Evolutionary conservation across 2,888 invertebrate species (phyloP).

Genomic region (Campopleginae sp.): DNA sequence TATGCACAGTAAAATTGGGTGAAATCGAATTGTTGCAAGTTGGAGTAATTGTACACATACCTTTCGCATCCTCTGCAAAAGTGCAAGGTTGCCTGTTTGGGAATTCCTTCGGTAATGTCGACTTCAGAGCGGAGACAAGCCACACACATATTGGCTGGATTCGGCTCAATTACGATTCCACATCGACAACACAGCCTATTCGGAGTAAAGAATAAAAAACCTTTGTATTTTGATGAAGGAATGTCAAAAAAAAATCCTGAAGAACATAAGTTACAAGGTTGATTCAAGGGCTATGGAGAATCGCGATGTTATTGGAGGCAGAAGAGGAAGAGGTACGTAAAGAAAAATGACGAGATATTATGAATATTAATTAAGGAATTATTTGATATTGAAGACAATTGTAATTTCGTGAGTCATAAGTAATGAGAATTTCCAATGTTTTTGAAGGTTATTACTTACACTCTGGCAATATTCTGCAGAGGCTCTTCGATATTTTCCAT

Average conservation of each 20-base stretch:
- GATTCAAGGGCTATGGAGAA: background rate
- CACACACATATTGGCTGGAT: slow-evolving; percentile 99
- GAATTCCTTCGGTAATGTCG: slow-evolving; percentile 98
- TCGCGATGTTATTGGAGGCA: background rate
- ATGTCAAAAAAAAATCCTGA: background rate
- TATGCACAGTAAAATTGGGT: background rate
- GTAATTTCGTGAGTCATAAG: background rate
- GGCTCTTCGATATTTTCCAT: slow-evolving; percentile 61
- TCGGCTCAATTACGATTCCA: slow-evolving; percentile 95
- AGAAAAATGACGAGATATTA: background rate
- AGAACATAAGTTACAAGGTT: background rate
- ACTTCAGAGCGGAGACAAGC: slow-evolving; percentile 95
- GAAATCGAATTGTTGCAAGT: background rate
- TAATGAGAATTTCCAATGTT: slow-evolving; percentile 2
- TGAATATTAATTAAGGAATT: background rate
- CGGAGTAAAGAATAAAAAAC: slow-evolving; percentile 38
- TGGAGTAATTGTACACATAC: slow-evolving; percentile 82
- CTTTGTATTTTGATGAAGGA: background rate
- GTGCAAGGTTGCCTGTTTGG: slow-evolving; percentile 95
- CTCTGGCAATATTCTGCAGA: slow-evolving; percentile 52
- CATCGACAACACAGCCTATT: slow-evolving; percentile 96
- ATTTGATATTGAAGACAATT: background rate
- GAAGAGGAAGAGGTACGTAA: no score
- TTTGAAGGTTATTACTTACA: slow-evolving; percentile 59
- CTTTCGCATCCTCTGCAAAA: slow-evolving; percentile 98